Evolutionary conservation across 2,888 invertebrate species (phyloP).

Genomic region (Ichneumoninae sp.): DNA sequence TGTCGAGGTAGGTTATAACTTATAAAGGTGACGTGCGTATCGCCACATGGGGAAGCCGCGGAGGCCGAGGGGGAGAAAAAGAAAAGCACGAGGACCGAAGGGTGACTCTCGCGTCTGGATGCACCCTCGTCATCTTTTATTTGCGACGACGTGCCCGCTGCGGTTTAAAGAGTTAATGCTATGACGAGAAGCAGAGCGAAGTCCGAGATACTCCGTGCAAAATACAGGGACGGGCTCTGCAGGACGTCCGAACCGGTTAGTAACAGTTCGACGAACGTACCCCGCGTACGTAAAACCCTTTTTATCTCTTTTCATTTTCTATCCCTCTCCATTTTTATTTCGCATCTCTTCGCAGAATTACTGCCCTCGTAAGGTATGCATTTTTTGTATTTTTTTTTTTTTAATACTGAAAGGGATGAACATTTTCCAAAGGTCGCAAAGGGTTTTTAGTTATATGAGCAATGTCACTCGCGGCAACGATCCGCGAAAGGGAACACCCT

Average conservation of each 20-base stretch:
- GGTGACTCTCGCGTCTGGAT: constrained; percentile 37
- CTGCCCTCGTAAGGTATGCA: not conserved
- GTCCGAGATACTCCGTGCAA: constrained; percentile 32
- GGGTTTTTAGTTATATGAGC: no score
- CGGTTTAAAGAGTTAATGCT: constrained; percentile 67
- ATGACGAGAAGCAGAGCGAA: constrained; percentile 44
- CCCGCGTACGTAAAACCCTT: not conserved
- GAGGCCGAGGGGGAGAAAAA: not conserved
- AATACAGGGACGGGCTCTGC: constrained; percentile 34
- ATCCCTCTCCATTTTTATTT: not conserved
- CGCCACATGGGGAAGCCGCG: constrained; percentile 18
- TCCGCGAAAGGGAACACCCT: not conserved
- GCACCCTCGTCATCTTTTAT: constrained; percentile 64
- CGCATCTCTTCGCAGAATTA: not conserved
- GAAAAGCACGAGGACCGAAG: constrained; percentile 20
- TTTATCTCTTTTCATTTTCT: not conserved
- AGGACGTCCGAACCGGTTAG: constrained; percentile 61
- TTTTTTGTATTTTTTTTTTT: not conserved
- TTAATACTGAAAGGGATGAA: not conserved
- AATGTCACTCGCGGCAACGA: not conserved
- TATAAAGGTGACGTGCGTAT: not conserved
- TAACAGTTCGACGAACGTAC: constrained; percentile 47
- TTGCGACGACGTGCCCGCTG: constrained; percentile 59
- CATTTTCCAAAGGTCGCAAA: not conserved
- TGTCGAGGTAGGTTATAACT: constrained; percentile 29